A percentile compares a stretch with the other conserved stretches of the same genome.
These are phyloP conservation scores for Catharus ustulatus DNA, from an alignment of 2,797 vertebrate species.

Conservation along the genomic window DNA sequence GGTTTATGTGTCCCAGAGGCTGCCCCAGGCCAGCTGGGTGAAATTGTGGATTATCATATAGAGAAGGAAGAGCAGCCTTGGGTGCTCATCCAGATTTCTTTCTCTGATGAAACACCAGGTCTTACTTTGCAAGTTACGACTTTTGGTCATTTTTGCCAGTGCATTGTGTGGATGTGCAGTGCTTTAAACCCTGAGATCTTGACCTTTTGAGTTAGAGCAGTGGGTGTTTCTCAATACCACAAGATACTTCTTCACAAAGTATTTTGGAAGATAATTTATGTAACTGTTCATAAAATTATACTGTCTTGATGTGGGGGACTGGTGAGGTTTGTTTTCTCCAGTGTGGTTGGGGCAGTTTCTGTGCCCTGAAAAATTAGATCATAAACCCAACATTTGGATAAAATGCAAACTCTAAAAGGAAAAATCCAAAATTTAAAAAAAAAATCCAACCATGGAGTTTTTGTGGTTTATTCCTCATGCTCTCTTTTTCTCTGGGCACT, in stretches of 20 bases:
- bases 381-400: background rate
- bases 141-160: background rate
- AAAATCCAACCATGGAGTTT: background rate
- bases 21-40: background rate
- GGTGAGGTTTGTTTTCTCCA: slow-evolving; percentile 6
- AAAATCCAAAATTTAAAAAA: background rate
- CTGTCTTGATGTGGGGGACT: background rate
- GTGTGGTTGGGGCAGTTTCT: background rate
- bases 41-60: fast-evolving
- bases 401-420: background rate
- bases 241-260: background rate
- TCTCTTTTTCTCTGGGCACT: background rate
- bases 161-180: background rate
- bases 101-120: background rate
- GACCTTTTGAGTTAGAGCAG: background rate
- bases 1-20: background rate
- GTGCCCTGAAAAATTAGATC: background rate
- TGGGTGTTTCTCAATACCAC: background rate
- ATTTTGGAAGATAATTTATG: slow-evolving; percentile 13
- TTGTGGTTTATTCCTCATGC: background rate
- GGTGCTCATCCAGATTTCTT: background rate
- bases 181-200: background rate
- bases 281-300: background rate
- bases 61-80: too few species aligned
- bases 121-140: background rate